Evolutionary conservation across 1,140 invertebrate genomes (phyloP), one percentile per base, ranked within the genome.

Genomic region (Oryctes rhinoceros): DNA sequence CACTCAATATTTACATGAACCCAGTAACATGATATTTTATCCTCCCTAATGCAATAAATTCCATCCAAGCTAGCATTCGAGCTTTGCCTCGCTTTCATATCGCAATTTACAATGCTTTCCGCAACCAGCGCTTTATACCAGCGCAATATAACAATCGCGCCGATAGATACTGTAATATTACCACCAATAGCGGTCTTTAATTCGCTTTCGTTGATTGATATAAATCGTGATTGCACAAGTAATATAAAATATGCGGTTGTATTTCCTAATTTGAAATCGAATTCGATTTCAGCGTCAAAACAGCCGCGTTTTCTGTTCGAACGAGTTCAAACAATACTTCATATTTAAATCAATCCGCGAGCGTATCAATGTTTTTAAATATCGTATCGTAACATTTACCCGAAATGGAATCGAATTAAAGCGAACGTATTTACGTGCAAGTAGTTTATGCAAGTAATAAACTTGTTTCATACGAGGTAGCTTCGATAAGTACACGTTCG

Each of bases 201-300:
- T 59, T 15, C 53, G 18, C 13, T 59, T 59, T 18, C 53, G 7
- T 59, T 59, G 18, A 59, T 59, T 59, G 18, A 59, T 59, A 59
- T 15, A 59, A 59, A 59, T 59, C 15, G 53, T n/a, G 53, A 18
- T 18, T 59, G n/a, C 5, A 15, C 5, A 59, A 59, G 18, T 18
- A 59, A 59, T 59, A 59, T 59, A 59, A 59, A 59, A 59, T 59
- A 15, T 59, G 53, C 18, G 53, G 53, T 59, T 59, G 18, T 59
- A 59, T 59, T 59, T 59, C n/a, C 53, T 59, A n/a, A 59, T 59
- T 59, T n/a, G 13, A 59, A 59, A 59, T 59, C n/a, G 53, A 59
- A 59, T 59, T 59, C 53, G 18, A 18, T 59, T 44, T 59, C 53
- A 59, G 53, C 18, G 53, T 3, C n/a, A 6, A 59, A 59, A 59